Conservation (phyloP, 37 sponge, comb jelly and placozoan species). For the Cladorhizidae sp. region DNA sequence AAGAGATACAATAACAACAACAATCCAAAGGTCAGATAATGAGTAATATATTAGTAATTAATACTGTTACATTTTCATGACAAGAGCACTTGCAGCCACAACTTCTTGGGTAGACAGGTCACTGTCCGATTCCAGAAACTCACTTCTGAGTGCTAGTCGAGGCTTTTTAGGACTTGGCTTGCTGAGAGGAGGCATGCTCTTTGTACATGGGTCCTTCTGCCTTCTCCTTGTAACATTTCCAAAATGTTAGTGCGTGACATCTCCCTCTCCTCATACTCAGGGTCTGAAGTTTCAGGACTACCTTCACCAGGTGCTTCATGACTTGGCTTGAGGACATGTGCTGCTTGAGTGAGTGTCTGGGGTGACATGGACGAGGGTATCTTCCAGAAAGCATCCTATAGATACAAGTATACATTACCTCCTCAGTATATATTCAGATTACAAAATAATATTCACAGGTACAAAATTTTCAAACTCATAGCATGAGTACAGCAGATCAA, state of each 20-base stretch:
- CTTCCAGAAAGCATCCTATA: constrained; percentile 79
- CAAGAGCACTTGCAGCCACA: neutral
- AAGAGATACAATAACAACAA: too few species aligned
- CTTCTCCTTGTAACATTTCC: neutral
- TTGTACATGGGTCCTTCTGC: neutral
- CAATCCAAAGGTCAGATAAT: too few species aligned
- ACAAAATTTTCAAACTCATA: neutral
- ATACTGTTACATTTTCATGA: too few species aligned
- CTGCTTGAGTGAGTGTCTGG: constrained; percentile 32
- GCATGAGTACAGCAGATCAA: too few species aligned
- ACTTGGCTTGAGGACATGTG: constrained; percentile 9
- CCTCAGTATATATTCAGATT: neutral
- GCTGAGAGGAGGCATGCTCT: neutral
- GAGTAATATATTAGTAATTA: too few species aligned
- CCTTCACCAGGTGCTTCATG: neutral
- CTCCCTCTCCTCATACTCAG: neutral
- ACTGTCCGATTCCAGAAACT: constrained; percentile 25
- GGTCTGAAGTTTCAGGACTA: neutral
- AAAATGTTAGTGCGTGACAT: neutral
- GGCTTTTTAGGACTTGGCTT: constrained; percentile 7
- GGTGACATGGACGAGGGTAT: constrained; percentile 67
- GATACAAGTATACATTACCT: neutral
- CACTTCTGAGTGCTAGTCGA: neutral
- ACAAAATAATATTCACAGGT: too few species aligned
- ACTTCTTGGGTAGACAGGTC: neutral